phyloP scores from a whole-genome alignment of 92 coral and sea anemone genomes.

The Porites cylindrica region DNA sequence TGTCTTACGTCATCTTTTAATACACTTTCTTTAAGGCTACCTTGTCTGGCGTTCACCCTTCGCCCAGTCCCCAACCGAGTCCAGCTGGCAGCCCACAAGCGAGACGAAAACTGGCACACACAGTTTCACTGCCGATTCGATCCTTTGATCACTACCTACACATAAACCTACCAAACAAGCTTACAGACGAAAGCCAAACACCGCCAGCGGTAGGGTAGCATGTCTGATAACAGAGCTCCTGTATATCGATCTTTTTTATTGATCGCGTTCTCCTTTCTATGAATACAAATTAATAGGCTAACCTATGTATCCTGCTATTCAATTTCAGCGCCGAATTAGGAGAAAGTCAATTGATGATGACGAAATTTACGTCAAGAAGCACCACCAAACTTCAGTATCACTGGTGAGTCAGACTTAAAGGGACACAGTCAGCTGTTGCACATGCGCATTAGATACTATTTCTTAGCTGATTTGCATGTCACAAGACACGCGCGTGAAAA shows the following conservation, averaged over 20 bases:
- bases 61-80: slow-evolving; percentile 68
- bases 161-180: slow-evolving; percentile 9
- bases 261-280: no score
- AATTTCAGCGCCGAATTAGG: slow-evolving; percentile 23
- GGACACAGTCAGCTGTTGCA: no score
- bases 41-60: slow-evolving; percentile 23
- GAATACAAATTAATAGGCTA: no score
- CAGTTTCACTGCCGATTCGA: slow-evolving; percentile 81
- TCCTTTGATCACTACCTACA: slow-evolving; percentile 76
- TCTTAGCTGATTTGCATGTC: no score
- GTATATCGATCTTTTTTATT: no score
- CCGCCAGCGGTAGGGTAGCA: background rate
- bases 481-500: no score
- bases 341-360: slow-evolving; percentile 77
- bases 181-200: slow-evolving; percentile 22
- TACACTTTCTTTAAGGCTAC: background rate
- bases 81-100: slow-evolving; percentile 48
- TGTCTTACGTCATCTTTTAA: no score
- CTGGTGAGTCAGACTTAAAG: slow-evolving; percentile 65
- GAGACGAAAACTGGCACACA: slow-evolving; percentile 74
- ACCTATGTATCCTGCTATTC: background rate
- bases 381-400: slow-evolving; percentile 79
- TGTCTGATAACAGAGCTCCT: background rate
- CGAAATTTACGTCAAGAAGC: slow-evolving; percentile 72
- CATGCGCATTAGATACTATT: no score